Evolutionary conservation across 2,797 vertebrate genomes (phyloP), one percentile per base, ranked within the genome.

Genomic region (Spinus pinus): DNA sequence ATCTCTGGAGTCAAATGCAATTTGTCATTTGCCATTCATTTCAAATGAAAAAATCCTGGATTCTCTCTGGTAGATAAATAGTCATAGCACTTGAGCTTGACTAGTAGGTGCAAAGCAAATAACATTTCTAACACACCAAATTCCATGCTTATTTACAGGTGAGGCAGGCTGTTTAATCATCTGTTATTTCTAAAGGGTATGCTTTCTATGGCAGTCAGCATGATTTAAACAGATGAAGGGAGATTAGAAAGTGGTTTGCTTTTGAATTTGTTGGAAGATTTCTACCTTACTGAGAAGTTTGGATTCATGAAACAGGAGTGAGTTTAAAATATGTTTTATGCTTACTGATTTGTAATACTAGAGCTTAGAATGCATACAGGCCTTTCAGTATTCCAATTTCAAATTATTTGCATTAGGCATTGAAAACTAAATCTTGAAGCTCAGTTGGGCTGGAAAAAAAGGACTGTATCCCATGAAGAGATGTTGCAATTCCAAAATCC

Each of bases 101-200:
- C 25, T 82, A 62, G 47, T 53, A 91, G 50, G 14, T 72, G 27
- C 39, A 95, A 75, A 81, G 75, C 31, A 75, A 88, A 86, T 75
- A 88, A 79, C 53, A 23, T 46, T 21, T 42, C 81, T 64, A 89
- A 39, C 33, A 57, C 41, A 73, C 22, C 49, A 86, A 85, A 92
- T 90, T 73, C 44, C 23, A 16, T 61, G 56, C 41, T 64, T 95
- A 65, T 92, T 94, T 95, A 88, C 71, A 82, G 60, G 67, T 86
- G 74, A 90, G 60, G 37, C 9, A 64, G 30, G 10, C 57, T 90
- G 61, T 91, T 95, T 84, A 54, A 84, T 91, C 47, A 72, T 58
- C 82, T 86, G 50, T 66, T 89, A 33, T 95, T 92, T 95, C 64
- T 77, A 60, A 79, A 90, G 78, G 33, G 11, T 90, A 54, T 70